Conservation (phyloP, 2,797 vertebrate genomes). For the Galaxias olidus region DNA sequence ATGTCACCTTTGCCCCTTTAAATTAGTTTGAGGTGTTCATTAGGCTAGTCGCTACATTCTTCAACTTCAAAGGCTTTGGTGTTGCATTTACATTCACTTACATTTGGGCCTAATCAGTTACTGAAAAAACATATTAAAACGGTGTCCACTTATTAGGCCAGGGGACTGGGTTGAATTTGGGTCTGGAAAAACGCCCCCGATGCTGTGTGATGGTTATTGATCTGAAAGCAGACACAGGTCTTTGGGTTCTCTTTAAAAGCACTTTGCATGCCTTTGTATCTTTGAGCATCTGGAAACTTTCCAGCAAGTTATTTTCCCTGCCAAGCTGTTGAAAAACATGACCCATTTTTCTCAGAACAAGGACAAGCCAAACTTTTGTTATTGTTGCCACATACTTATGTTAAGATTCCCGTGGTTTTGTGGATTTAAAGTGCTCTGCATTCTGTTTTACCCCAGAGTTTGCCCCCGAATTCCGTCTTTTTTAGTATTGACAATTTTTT, state of each 20-base stretch:
- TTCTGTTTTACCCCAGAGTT: neutral
- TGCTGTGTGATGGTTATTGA: slow-evolving; percentile 20
- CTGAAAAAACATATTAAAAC: neutral
- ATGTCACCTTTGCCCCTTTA: too few species aligned
- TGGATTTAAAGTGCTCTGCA: neutral
- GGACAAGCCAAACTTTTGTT: slow-evolving; percentile 14
- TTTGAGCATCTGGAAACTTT: slow-evolving; percentile 29
- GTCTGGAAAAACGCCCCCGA: neutral
- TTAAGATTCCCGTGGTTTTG: neutral
- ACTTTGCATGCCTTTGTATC: slow-evolving; percentile 24
- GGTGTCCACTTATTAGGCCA: slow-evolving; percentile 3
- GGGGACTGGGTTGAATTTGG: too few species aligned
- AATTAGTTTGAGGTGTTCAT: too few species aligned
- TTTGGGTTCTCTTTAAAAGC: slow-evolving; percentile 24
- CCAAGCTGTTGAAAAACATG: slow-evolving; percentile 39
- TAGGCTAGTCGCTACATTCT: too few species aligned
- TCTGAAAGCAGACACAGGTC: slow-evolving; percentile 20
- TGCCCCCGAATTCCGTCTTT: neutral
- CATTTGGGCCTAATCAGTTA: neutral
- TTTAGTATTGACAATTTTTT: too few species aligned
- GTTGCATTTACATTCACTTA: neutral
- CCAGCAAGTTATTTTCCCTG: slow-evolving; percentile 31
- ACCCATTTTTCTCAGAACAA: slow-evolving; percentile 47
- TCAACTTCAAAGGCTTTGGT: too few species aligned
- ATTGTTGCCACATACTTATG: slow-evolving; percentile 4